A percentile compares a stretch with the other conserved stretches of the same genome.
phyloP scores from a whole-genome alignment of 2,113 vertebrate genomes.

The Fulica atra region DNA sequence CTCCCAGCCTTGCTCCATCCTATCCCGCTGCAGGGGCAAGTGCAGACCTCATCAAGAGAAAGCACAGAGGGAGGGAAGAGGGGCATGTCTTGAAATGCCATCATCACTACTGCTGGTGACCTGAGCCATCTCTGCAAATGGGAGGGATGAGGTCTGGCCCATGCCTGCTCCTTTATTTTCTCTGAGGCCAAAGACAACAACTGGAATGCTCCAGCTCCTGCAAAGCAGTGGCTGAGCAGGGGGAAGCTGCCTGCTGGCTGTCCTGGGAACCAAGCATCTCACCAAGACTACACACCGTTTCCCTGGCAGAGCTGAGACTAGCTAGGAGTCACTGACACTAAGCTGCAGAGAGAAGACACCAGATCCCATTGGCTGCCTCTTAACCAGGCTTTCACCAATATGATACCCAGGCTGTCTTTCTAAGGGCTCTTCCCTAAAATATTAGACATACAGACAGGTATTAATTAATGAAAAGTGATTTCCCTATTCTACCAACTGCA shows the following conservation, averaged over 20 bases:
- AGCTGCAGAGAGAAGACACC: not conserved
- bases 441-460: not conserved
- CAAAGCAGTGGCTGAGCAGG: not conserved
- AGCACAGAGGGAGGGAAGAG: not conserved
- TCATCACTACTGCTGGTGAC: not conserved
- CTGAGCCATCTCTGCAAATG: not conserved
- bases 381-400: not conserved
- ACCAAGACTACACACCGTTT: not conserved
- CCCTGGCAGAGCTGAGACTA: not conserved
- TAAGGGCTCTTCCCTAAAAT: not conserved
- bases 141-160: not conserved
- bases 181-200: not conserved
- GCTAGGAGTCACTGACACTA: not conserved
- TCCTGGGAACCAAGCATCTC: not conserved
- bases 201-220: not conserved
- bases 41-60: not conserved
- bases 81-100: not conserved
- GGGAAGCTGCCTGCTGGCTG: not conserved
- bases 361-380: not conserved
- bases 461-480: not conserved
- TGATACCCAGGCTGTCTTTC: not conserved
- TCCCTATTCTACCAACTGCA: not conserved
- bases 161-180: not conserved
- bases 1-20: not conserved
- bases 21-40: not conserved